phyloP scores from a whole-genome alignment of 2,888 invertebrate species.

The Drosophila sordidapex region DNA sequence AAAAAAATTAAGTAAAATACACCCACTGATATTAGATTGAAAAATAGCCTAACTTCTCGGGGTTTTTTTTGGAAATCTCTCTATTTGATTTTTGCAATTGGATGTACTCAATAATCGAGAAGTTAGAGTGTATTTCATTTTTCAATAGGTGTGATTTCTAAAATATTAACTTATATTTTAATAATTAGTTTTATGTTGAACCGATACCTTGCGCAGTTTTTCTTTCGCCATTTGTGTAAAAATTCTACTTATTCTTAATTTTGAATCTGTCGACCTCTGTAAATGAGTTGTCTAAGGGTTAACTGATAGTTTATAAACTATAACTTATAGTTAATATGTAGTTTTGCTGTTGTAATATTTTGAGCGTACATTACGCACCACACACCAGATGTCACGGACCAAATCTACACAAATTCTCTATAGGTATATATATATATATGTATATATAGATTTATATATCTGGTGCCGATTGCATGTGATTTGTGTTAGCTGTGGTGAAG shows the following conservation, averaged over 20 bases:
- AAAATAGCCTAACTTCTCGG: background rate
- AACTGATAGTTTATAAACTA: conserved; percentile 6
- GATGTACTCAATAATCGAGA: background rate
- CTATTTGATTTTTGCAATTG: background rate
- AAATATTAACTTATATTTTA: background rate
- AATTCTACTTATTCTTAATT: background rate
- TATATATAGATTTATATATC: background rate
- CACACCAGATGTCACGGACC: conserved; percentile 7
- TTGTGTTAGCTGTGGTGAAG: conserved; percentile 6
- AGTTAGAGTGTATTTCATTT: background rate
- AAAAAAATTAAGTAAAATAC: background rate
- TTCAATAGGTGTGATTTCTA: background rate
- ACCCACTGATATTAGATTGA: background rate
- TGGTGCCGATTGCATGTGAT: conserved; percentile 4
- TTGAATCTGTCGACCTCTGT: background rate
- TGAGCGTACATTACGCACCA: conserved; percentile 16
- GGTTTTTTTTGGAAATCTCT: background rate
- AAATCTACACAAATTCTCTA: conserved; percentile 9
- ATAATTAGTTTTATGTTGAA: background rate
- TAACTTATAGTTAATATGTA: conserved; percentile 4
- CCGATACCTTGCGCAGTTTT: background rate
- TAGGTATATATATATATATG: conserved; percentile 1
- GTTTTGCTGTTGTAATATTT: conserved; percentile 13
- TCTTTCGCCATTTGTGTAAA: background rate
- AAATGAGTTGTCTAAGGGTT: background rate